Evolutionary conservation across 2,888 invertebrate species (phyloP), one percentile per base, ranked within the genome.

Genomic region (Trissonchulus latispiculum): DNA sequence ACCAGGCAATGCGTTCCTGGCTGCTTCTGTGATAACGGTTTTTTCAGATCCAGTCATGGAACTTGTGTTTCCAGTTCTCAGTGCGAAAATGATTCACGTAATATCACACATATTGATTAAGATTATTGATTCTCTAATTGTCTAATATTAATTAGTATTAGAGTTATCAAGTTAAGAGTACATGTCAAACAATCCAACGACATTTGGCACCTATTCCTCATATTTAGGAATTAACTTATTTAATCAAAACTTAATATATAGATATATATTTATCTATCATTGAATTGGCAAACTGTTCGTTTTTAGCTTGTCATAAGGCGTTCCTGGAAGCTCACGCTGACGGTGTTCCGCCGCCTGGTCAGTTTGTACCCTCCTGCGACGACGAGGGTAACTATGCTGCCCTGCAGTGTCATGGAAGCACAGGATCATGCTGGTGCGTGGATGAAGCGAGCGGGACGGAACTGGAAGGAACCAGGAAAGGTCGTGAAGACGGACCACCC

Each of bases 11-110:
- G 70, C 70, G 29, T 61, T 3, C 2, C 2, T 2, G 70, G 70
- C 28, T 70, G 70, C 70, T 59, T 59, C 29, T 70, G 70, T 33
- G 48, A 61, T 2, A 48, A n/a, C 8, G 70, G 70, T 3, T 70
- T 31, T 29, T 2, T 62, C 8, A 3, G 70, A 28, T 3, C 23
- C 2, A 2, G 29, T 37, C 2, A 70, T 8, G 70, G 70, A 37
- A 62, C 37, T 2, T 70, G 70, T 29, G 59, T 70, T 2, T 2
- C 8, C 8, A 3, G 28, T 23, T 23, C 15, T 8, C 8, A 68
- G 3, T 68, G 69, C 28, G n/a, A 3, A 62, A 29, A 29, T 62
- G 31, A 62, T n/a, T n/a, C n/a, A n/a, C n/a, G n/a, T n/a, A n/a
- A n/a, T n/a, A n/a, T n/a, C n/a, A n/a, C n/a, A n/a, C n/a, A n/a